Base-by-base conservation (phyloP, 2,113 vertebrate genomes). In the Promerops cafer region DNA sequence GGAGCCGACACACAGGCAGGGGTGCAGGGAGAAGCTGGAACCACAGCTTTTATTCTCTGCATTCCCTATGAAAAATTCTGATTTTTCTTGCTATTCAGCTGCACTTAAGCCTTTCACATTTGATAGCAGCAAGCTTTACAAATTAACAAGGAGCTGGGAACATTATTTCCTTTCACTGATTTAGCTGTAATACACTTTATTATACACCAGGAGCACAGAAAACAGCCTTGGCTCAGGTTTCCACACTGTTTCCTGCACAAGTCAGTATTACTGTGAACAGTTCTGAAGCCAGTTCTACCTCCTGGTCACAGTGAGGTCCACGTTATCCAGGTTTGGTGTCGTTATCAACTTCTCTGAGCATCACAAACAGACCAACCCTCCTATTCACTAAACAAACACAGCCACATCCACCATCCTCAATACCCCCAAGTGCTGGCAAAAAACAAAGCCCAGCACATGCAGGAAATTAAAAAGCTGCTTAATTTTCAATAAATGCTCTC, bases 21-120 rank as follows among this genome's bases (percentile, higher is more conserved):
- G 65, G 33, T 2, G 22, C 54, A 19, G 1, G 2, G 82, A 45
- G 33, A 31, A 59, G 37, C 0, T 4, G 13, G 3, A 49, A 23
- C 6, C 37, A 33, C 66, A 47, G 30, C 52, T 45, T 35, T 13
- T 7, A 16, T 10, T 28, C 84, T 47, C 4, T 37, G 33, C 71
- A 4, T 18, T 9, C 47, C 54, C 33, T 1, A 2, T 0, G 33
- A 53, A 42, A 63, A 20, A 53, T 6, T 15, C 47, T 6, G 1
- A 54, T 42, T 68, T 35, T 64, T 47, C 85, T 30, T 11, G 28
- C 37, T 45, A 1, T 42, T 80, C 68, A 70, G 63, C 27, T 10
- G 60, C 44, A n/a, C 54, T 79, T 12, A 27, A 69, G 18, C 45
- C 70, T 85, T 64, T 66, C 15, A 18, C 16, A 23, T 66, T 7